Evolutionary conservation across 2,888 invertebrate species (phyloP), one percentile per base, ranked within the genome.

Genomic region (Andricus quercusramuli): DNA sequence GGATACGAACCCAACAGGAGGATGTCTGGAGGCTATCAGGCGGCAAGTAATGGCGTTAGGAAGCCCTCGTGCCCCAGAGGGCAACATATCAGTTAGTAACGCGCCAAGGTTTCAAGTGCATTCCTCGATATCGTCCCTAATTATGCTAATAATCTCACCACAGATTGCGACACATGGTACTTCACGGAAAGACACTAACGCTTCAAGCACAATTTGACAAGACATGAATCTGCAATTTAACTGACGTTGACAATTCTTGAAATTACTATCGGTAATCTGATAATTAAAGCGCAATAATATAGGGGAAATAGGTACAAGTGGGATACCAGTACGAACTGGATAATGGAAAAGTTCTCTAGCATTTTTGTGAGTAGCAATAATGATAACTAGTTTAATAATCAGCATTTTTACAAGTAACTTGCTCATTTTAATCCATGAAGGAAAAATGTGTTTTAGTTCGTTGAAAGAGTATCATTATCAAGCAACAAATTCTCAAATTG

Each of bases 11-110:
- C 79, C 64, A 76, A 82, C 78, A 77, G 82, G 74, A 70, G 83
- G 86, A 84, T 87, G 88, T 88, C 88, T 88, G 83, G 86, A 88
- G 86, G 88, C 89, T 87, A 89, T 89, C 90, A 87, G 85, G 85
- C 83, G 80, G 83, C 80, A 83, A 89, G 86, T 88, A 90, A 90
- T 90, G 88, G 86, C 81, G 86, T 88, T 88, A 86, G 89, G 86
- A 83, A 83, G 85, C 85, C 86, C 86, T 80, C 82, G 83, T 85
- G 86, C 85, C 84, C 88, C 82, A 84, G 86, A 85, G 87, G 88
- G 86, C 87, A 88, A 89, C 89, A 87, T 87, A 90, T 90, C 89
- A 86, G 87, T 86, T 86, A 87, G 88, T 82, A 86, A 83, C 85
- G 83, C 85, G 83, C 85, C 84, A 79, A 83, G 78, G 80, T 85